phyloP scores from a whole-genome alignment of 1,140 invertebrate species.

The Leptoteleia sp. region DNA sequence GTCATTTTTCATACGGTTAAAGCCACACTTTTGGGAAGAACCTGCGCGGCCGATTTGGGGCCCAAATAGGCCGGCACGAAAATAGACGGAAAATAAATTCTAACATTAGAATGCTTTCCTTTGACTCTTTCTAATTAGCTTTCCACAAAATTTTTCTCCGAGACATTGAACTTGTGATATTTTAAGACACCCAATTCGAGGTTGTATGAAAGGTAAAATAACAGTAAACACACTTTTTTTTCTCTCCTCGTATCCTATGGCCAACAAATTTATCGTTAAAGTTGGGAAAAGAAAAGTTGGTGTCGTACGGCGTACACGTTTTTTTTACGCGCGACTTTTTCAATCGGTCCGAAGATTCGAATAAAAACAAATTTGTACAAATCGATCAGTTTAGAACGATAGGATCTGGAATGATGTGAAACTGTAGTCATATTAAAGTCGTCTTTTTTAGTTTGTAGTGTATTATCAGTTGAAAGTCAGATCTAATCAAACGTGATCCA shows the following conservation, averaged over 20 bases:
- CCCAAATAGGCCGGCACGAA: background rate
- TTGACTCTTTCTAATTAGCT: background rate
- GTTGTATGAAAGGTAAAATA: conserved; percentile 34
- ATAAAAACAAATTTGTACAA: no score
- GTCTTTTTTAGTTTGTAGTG: no score
- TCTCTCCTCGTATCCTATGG: no score
- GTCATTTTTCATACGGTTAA: conserved; percentile 36
- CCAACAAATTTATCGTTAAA: background rate
- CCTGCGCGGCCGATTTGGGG: conserved; percentile 11
- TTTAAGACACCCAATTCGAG: conserved; percentile 32
- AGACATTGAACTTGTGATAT: conserved; percentile 32
- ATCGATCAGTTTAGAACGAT: no score
- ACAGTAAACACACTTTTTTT: conserved; percentile 25
- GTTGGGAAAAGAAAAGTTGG: no score
- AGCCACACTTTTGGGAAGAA: conserved; percentile 14
- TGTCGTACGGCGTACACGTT: no score
- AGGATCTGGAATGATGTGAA: no score
- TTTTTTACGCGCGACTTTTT: no score
- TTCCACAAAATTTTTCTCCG: conserved; percentile 29
- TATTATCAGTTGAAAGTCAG: no score
- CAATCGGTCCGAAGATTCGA: no score
- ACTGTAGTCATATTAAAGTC: no score
- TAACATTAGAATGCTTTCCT: conserved; percentile 23
- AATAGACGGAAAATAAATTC: conserved; percentile 21
- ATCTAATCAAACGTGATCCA: no score